phyloP scores from a whole-genome alignment of 1,140 invertebrate species.

The Ceratina japonica region DNA sequence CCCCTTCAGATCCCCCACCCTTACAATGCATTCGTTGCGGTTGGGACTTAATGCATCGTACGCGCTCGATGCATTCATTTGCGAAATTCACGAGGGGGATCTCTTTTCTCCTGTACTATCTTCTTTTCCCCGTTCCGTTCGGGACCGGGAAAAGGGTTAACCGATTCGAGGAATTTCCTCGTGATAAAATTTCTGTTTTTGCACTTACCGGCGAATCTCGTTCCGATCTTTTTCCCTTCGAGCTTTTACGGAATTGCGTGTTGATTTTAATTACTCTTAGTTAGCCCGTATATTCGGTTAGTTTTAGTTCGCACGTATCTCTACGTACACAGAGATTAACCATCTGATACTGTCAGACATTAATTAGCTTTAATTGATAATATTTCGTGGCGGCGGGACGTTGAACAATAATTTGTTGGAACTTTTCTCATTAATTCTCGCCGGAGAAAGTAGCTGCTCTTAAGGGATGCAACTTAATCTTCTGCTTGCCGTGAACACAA shows the following conservation, averaged over 20 bases:
- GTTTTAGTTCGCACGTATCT: no score
- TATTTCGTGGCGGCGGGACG: not conserved
- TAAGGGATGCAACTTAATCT: constrained; percentile 2
- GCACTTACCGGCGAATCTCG: no score
- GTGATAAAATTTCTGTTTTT: constrained; percentile 1
- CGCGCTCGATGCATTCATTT: constrained; percentile 56
- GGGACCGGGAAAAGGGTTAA: constrained; percentile 2
- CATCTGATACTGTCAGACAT: not conserved
- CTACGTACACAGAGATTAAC: no score
- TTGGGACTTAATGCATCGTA: constrained; percentile 59
- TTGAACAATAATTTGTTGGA: not conserved
- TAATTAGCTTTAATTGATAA: constrained; percentile 21
- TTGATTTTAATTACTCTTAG: no score
- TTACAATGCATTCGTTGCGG: constrained; percentile 63
- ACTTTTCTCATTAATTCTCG: constrained; percentile 14
- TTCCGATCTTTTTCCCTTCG: no score
- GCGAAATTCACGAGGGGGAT: constrained; percentile 36
- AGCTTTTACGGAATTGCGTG: not conserved
- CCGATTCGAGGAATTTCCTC: not conserved
- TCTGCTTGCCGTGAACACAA: not conserved
- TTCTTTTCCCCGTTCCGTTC: not conserved
- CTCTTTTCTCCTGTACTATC: not conserved
- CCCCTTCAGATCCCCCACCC: constrained; percentile 15
- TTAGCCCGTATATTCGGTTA: no score
- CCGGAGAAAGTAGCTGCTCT: not conserved